These are phyloP conservation scores for Steinernema feltiae DNA, from an alignment of 1,140 invertebrate genomes.

Conservation along the genomic window DNA sequence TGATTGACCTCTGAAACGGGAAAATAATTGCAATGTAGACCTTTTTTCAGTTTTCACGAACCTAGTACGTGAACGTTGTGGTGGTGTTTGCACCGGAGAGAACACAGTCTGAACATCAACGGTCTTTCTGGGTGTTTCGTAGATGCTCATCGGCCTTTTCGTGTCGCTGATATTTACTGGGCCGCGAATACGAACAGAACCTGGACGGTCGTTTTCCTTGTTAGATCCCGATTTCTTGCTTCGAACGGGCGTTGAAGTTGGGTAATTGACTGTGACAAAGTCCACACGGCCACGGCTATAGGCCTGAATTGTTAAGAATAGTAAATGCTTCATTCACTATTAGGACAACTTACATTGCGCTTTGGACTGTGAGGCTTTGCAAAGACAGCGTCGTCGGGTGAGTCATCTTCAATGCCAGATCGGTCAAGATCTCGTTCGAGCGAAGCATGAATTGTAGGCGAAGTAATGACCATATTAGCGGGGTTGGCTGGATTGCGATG, in stretches of 20 bases:
- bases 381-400: background rate
- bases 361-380: background rate
- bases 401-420: constrained; percentile 27
- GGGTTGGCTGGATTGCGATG: constrained; percentile 18
- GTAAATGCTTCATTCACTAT: background rate
- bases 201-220: background rate
- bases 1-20: background rate
- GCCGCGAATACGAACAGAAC: background rate
- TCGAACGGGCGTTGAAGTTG: no score
- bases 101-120: no score
- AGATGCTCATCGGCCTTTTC: constrained; percentile 24
- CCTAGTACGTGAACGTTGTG: no score
- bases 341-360: background rate
- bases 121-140: constrained; percentile 28
- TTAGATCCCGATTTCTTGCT: no score
- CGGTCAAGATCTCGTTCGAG: constrained; percentile 35
- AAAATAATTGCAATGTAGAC: no score
- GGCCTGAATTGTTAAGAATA: background rate
- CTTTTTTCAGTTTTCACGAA: no score
- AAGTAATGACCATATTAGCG: constrained; percentile 26
- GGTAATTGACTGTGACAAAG: no score
- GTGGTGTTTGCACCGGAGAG: no score
- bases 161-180: constrained; percentile 13
- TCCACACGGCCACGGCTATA: background rate
- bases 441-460: constrained; percentile 39